Base-by-base conservation (phyloP, 2,888 invertebrate genomes). In the Bellardia bayeri region DNA sequence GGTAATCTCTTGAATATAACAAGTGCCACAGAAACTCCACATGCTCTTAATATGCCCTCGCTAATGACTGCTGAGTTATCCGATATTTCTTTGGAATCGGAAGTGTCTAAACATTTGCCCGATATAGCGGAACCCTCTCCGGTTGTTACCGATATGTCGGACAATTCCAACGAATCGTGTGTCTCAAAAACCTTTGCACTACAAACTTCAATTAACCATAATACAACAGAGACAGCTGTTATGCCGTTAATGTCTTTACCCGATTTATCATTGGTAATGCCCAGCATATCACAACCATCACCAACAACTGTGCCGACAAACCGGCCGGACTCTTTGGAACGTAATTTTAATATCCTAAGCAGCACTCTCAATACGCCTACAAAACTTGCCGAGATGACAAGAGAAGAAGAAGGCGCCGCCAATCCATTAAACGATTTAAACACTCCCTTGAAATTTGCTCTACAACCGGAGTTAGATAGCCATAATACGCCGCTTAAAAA, bases 81-180 rank as follows among this genome's bases (percentile, higher is more conserved):
- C 1, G 75, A 83, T 40, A 80, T 83, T 66, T 83, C 79, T 16
- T 51, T 76, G 6, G 82, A 82, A 64, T 82, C 85, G 2, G 85
- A 85, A 75, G 23, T 69, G 3, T 80, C 85, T 37, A 85, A 80
- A 56, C 33, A 85, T 80, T 75, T 80, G 11, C 75, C 85, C 2
- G 80, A 85, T 40, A 85, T 76, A 69, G 80, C 85, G 9, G 85
- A 85, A 51, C 85, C 85, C 23, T 85, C 85, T 3, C 85, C 85
- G 6, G 75, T 85, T 7, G 85, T 85, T 8, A 85, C 85, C 16
- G 85, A 85, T 81, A 85, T 85, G 56, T 85, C 85, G 0, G 85
- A 85, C 9, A 81, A 85, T 69, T 85, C 85, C 1, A 81, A 56
- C 45, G 69, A 63, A 40, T 81, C 80, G 2, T n/a, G 56, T 8